phyloP scores from a whole-genome alignment of 1,140 invertebrate species.

The Dreissena rostriformis region DNA sequence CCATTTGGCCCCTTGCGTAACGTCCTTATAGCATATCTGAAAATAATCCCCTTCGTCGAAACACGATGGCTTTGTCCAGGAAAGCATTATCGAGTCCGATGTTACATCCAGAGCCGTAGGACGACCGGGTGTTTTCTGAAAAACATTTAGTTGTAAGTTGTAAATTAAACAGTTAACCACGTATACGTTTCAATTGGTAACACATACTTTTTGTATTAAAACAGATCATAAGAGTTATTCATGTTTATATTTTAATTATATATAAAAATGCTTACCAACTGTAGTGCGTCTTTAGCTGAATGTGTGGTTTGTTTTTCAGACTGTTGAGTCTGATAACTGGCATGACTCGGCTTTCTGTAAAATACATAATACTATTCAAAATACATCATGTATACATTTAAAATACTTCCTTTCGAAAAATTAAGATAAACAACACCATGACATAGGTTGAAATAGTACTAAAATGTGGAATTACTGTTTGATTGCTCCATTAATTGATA shows the following conservation, averaged over 20 bases:
- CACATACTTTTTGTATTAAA: background rate
- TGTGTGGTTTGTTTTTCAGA: too few species aligned
- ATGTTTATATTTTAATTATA: background rate
- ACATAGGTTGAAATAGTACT: background rate
- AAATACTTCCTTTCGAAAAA: background rate
- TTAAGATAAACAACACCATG: background rate
- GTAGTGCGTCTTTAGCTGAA: too few species aligned
- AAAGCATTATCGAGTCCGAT: background rate
- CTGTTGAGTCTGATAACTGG: background rate
- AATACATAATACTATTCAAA: background rate
- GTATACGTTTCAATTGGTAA: background rate
- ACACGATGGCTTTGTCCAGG: background rate
- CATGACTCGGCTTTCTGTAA: background rate
- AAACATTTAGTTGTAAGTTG: background rate
- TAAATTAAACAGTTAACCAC: background rate
- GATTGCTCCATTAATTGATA: background rate
- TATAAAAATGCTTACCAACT: too few species aligned
- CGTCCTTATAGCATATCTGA: conserved; percentile 10
- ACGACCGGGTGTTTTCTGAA: background rate
- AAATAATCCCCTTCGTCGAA: conserved; percentile 6
- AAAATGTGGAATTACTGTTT: background rate
- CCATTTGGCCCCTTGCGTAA: background rate
- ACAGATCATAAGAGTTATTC: background rate
- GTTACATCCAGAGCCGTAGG: background rate
- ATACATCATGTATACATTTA: background rate